Evolutionary conservation across 2,888 invertebrate species (phyloP), one percentile per base, ranked within the genome.

Genomic region (Dolomedes plantarius): DNA sequence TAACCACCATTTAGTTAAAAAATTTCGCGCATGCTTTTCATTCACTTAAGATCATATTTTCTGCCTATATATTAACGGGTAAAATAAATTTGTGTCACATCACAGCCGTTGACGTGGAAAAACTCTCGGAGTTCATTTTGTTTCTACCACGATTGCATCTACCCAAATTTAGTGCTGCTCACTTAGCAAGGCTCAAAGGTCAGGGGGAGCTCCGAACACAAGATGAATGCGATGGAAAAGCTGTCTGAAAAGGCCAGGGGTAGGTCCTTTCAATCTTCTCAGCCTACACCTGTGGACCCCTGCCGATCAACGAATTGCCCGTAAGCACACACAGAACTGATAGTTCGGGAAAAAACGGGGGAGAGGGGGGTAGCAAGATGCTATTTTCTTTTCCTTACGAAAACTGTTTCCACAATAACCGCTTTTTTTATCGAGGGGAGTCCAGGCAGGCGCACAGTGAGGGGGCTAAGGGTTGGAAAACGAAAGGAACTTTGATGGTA

Each of bases 251-350:
- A 56, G 56, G 56, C 23, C 56, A 56, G 5, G 16, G 56, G 56
- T 56, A 56, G 56, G 23, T 23, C 56, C 23, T 56, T 56, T 16
- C 7, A 23, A 16, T 16, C 16, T 23, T 11, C 6, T 23, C 46
- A 56, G 7, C 56, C 56, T 56, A 56, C 56, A 56, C 56, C 56
- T 56, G 56, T 23, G 56, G 56, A 56, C 56, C 56, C 56, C 56
- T 56, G 56, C 56, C 5, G 56, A 56, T 56, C 23, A 5, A 23
- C 56, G 56, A 56, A 56, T 56, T 56, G 56, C 56, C 5, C 23
- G 1, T 5, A 1, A 56, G 56, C n/a, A 56, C 23, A 23, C 56
- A 11, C n/a, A 56, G 56, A 56, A 23, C 23, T 56, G 56, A 56
- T 56, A 56, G 56, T n/a, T 23, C 11, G 23, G 2, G 7, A 46